Evolutionary conservation across 2,797 vertebrate species (phyloP).

Genomic region (Octomys mimax): DNA sequence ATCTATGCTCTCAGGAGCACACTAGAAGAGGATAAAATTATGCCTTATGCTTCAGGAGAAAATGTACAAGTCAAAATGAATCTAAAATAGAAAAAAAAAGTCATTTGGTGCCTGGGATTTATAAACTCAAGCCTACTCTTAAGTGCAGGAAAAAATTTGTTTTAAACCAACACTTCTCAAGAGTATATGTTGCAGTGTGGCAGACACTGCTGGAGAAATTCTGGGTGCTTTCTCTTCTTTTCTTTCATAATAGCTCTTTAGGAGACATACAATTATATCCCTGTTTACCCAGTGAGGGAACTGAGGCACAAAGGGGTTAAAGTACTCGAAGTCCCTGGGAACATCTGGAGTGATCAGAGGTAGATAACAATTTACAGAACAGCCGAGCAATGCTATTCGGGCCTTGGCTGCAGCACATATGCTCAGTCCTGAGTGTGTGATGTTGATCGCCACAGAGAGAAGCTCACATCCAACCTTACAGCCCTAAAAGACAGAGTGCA

Average conservation of each 20-base stretch:
- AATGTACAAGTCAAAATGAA: conserved; percentile 54
- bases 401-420: not conserved
- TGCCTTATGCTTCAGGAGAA: conserved; percentile 43
- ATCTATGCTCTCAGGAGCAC: conserved; percentile 38
- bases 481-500: not conserved
- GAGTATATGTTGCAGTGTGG: not conserved
- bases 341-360: accelerated
- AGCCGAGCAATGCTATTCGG: not conserved
- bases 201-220: not conserved
- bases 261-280: not conserved
- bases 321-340: not conserved
- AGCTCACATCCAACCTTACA: not conserved
- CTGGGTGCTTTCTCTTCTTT: conserved; percentile 1
- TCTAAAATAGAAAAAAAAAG: conserved; percentile 69
- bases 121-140: conserved; percentile 53
- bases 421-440: not conserved
- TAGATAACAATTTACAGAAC: not conserved
- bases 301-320: conserved; percentile 10
- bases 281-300: conserved; percentile 24
- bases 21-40: conserved; percentile 48
- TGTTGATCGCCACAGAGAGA: not conserved
- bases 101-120: conserved; percentile 63
- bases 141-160: not conserved
- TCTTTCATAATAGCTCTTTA: not conserved
- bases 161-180: conserved; percentile 54